Evolutionary conservation across 1,140 invertebrate species (phyloP).

Genomic region (Brachionus koreanus): DNA sequence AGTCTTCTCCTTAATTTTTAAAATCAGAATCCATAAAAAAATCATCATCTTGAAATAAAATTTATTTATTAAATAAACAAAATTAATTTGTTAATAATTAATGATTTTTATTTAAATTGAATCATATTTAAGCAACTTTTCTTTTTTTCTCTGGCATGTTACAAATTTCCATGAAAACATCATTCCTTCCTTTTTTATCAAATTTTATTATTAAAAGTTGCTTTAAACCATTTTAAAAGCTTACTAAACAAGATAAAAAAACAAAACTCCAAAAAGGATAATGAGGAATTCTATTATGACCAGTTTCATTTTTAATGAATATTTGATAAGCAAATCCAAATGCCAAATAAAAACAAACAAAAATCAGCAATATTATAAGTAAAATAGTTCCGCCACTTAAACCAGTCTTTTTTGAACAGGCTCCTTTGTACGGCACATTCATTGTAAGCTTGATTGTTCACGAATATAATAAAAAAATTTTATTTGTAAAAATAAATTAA

Average conservation of each 20-base stretch:
- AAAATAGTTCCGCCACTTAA: not conserved
- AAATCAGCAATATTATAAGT: not conserved
- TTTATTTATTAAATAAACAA: not conserved
- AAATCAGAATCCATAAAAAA: not conserved
- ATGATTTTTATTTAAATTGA: not conserved
- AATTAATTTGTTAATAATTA: not conserved
- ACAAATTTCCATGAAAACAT: constrained; percentile 12
- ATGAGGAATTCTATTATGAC: constrained; percentile 21
- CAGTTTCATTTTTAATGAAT: constrained; percentile 32
- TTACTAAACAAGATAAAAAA: not conserved
- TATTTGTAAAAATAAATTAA: not conserved
- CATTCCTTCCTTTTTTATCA: constrained; percentile 16
- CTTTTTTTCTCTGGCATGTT: constrained; percentile 17
- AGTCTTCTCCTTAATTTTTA: not conserved
- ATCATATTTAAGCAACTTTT: constrained; percentile 31
- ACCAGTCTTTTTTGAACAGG: not conserved
- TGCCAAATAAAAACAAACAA: not conserved
- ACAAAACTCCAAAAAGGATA: not conserved
- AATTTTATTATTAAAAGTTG: too few relatives aligned
- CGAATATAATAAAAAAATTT: not conserved
- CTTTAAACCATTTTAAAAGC: too few relatives aligned
- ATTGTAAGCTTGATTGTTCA: constrained; percentile 4
- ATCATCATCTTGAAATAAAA: too few relatives aligned
- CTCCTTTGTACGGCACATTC: constrained; percentile 17
- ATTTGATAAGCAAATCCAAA: not conserved